Conservation (phyloP, 2,113 vertebrate genomes). For the Chiloscyllium plagiosum region DNA sequence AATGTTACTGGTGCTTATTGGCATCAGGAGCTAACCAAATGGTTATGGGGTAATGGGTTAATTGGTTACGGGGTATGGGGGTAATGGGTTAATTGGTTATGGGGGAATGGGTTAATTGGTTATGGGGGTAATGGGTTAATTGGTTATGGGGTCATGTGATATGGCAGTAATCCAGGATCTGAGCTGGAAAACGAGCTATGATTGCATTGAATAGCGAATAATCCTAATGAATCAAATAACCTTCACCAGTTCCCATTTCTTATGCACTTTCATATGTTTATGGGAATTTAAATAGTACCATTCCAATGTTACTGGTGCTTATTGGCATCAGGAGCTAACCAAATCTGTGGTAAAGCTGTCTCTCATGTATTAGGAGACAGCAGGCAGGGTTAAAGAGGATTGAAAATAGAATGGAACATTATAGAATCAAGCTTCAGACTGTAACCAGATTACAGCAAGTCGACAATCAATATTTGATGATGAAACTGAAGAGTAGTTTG, state of each 20-base stretch:
- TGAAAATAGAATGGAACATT: background rate
- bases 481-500: background rate
- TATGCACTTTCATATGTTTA: background rate
- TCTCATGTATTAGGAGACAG: background rate
- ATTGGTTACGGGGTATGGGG: too few relatives aligned
- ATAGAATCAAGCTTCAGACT: background rate
- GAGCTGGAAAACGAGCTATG: background rate
- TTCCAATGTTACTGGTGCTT: background rate
- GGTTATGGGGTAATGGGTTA: too few relatives aligned
- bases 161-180: background rate
- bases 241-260: background rate
- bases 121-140: too few relatives aligned
- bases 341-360: background rate
- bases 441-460: background rate
- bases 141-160: background rate
- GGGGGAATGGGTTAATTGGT: too few relatives aligned
- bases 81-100: too few relatives aligned
- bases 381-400: too few relatives aligned
- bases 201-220: background rate
- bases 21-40: background rate
- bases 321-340: background rate
- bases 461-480: conserved; percentile 22
- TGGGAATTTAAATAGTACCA: background rate
- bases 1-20: background rate
- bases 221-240: background rate